Conservation (phyloP, 2,797 vertebrate species). For the Geotrypetes seraphini region DNA sequence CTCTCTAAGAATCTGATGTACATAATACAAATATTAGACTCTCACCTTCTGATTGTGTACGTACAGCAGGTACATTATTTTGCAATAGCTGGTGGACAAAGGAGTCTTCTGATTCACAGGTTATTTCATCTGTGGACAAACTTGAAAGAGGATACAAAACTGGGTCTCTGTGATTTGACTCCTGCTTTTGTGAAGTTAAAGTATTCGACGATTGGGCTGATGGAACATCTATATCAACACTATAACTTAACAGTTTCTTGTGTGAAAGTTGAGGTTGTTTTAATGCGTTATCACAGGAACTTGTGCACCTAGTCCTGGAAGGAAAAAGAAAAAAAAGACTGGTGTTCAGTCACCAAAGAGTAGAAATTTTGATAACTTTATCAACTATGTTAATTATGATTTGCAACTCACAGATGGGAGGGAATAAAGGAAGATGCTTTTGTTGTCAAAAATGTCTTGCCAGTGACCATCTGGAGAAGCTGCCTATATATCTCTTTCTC, state of each 20-base stretch:
- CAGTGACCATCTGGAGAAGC: slow-evolving; percentile 81
- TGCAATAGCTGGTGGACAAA: slow-evolving; percentile 18
- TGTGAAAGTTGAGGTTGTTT: slow-evolving; percentile 32
- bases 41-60: slow-evolving; percentile 41
- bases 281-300: slow-evolving; percentile 33
- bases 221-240: slow-evolving; percentile 22
- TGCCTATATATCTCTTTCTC: slow-evolving; percentile 89
- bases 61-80: slow-evolving; percentile 20
- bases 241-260: slow-evolving; percentile 28
- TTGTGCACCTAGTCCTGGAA: slow-evolving; percentile 42
- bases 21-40: fast-evolving
- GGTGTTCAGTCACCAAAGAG: no score
- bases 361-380: not conserved
- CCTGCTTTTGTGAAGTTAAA: slow-evolving; percentile 21
- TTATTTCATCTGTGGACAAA: slow-evolving; percentile 1
- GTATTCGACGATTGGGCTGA: slow-evolving; percentile 11
- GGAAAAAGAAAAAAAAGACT: slow-evolving; percentile 1
- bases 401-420: slow-evolving; percentile 72
- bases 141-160: not conserved
- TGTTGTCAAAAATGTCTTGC: slow-evolving; percentile 69
- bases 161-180: not conserved
- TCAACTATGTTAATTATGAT: not conserved
- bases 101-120: slow-evolving; percentile 26
- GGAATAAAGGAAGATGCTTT: slow-evolving; percentile 65
- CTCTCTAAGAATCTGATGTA: no score